Conservation (phyloP, 1,140 invertebrate genomes). For the Bilobella aurantiaca region DNA sequence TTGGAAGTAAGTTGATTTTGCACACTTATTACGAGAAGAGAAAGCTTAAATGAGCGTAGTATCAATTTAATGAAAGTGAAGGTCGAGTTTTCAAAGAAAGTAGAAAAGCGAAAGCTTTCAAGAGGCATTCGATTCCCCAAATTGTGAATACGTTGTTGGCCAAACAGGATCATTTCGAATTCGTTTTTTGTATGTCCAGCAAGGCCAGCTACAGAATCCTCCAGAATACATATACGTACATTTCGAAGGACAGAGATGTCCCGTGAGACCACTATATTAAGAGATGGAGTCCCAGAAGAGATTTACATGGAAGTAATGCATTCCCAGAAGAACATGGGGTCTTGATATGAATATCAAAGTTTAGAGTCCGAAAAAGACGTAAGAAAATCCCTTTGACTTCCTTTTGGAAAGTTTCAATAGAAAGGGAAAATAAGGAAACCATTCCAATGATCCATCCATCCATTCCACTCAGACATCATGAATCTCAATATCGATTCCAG, state of each 20-base stretch:
- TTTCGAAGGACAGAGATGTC: slow-evolving; percentile 16
- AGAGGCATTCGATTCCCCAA: background rate
- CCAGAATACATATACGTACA: background rate
- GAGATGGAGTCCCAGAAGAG: slow-evolving; percentile 35
- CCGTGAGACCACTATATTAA: slow-evolving; percentile 36
- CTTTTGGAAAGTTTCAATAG: background rate
- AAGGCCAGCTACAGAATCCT: background rate
- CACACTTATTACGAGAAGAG: too few relatives aligned
- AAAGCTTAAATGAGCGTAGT: background rate
- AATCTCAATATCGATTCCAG: slow-evolving; percentile 1
- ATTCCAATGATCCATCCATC: slow-evolving; percentile 4
- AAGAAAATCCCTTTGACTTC: background rate
- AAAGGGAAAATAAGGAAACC: background rate
- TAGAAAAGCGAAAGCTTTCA: background rate
- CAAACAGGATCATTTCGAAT: too few relatives aligned
- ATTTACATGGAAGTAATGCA: slow-evolving; percentile 35
- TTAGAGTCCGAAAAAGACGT: background rate
- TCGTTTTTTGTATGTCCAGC: background rate
- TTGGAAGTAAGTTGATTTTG: background rate
- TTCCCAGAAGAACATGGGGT: slow-evolving; percentile 27
- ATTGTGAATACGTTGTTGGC: background rate
- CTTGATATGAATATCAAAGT: slow-evolving; percentile 35
- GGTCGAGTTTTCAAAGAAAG: slow-evolving; percentile 1
- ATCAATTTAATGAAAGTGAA: slow-evolving; percentile 1
- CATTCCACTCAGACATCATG: background rate